Evolutionary conservation across 2,113 vertebrate genomes (phyloP).

Genomic region (Malurus elegans): DNA sequence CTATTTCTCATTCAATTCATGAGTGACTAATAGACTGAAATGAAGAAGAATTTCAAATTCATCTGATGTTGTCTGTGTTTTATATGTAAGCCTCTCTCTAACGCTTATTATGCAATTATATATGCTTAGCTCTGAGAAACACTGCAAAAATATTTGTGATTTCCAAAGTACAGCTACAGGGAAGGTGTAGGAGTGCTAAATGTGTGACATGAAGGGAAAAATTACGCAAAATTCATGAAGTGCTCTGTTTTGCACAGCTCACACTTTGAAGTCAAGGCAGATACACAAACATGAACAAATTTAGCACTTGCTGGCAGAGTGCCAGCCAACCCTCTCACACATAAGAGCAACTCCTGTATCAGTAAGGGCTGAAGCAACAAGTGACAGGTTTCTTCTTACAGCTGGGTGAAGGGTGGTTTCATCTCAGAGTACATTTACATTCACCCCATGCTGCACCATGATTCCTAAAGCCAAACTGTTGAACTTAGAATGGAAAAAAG

Average conservation of each 20-base stretch:
- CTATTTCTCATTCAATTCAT: not conserved
- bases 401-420: not conserved
- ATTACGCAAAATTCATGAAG: not conserved
- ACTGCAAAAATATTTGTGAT: constrained; percentile 61
- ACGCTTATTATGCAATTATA: constrained; percentile 16
- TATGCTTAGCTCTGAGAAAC: constrained; percentile 33
- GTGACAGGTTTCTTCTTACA: not conserved
- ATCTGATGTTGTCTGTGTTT: not conserved
- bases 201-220: constrained; percentile 16
- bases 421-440: not conserved
- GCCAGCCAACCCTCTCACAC: not conserved
- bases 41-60: constrained; percentile 3
- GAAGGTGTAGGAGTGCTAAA: constrained; percentile 54
- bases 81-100: not conserved
- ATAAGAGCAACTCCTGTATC: not conserved
- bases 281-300: not conserved
- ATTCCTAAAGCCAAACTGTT: not conserved
- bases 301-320: not conserved
- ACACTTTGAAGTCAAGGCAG: not conserved
- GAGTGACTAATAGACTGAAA: constrained; percentile 14
- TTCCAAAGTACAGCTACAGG: constrained; percentile 44
- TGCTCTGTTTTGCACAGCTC: not conserved
- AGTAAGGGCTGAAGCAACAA: not conserved
- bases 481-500: not conserved
- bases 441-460: not conserved